These are phyloP conservation scores for Dipodomys merriami DNA, from an alignment of 2,113 vertebrate genomes.

Conservation along the genomic window DNA sequence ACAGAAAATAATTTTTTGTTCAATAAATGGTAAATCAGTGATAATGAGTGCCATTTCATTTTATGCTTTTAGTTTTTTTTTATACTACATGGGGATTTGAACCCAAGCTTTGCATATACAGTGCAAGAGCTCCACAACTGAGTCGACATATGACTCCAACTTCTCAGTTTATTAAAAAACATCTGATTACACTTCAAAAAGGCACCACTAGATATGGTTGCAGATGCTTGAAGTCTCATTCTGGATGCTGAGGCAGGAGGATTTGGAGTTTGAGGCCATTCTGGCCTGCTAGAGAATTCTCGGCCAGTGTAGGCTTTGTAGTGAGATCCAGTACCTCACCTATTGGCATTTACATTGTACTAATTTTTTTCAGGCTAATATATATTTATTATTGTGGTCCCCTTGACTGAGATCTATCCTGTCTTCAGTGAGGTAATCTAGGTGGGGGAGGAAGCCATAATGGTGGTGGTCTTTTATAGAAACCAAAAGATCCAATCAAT, in stretches of 20 bases:
- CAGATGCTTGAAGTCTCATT: not conserved
- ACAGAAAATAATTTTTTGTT: not conserved
- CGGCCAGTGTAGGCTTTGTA: too few relatives aligned
- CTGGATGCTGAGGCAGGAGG: not conserved
- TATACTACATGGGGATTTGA: not conserved
- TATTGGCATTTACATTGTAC: not conserved
- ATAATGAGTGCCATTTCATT: not conserved
- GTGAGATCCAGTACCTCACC: not conserved
- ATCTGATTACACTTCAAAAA: not conserved
- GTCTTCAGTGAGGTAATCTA: not conserved
- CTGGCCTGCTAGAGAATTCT: not conserved
- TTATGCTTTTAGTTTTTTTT: not conserved
- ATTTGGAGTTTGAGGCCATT: not conserved
- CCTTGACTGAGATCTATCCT: not conserved
- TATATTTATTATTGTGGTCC: not conserved
- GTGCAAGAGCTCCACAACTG: not conserved
- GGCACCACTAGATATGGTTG: not conserved
- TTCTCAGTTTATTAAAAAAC: not conserved
- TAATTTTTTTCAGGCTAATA: not conserved
- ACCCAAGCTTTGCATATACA: not conserved
- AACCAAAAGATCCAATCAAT: not conserved
- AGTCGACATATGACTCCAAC: not conserved
- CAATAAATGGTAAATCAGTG: not conserved
- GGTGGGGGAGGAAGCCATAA: constrained; percentile 19
- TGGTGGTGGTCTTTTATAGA: not conserved